Percentiles rank a stretch among this genome's conserved stretches.
These are phyloP conservation scores for Lepidochrysops patricia DNA, from an alignment of 2,888 invertebrate genomes.

Conservation along the genomic window DNA sequence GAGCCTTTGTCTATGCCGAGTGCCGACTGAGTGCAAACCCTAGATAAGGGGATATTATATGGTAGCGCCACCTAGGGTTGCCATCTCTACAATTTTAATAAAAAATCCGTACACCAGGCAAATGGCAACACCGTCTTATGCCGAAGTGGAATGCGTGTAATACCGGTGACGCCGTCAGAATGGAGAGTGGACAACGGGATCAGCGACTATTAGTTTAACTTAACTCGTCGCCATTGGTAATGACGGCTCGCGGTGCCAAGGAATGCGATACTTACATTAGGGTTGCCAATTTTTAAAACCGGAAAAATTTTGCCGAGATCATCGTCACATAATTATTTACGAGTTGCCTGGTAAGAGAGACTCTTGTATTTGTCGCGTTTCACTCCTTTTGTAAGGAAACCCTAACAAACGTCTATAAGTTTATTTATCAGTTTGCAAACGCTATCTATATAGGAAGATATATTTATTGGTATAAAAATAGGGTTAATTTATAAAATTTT, in stretches of 20 bases:
- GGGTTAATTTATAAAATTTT: no score
- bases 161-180: constrained; percentile 42
- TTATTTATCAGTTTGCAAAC: no score
- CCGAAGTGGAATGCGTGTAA: constrained; percentile 46
- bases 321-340: no score
- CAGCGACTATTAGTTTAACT: constrained; percentile 26
- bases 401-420: no score
- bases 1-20: neutral
- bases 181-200: constrained; percentile 55
- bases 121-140: neutral
- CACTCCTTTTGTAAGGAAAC: no score
- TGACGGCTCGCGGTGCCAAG: constrained; percentile 7
- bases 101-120: no score
- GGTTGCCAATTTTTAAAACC: neutral
- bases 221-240: constrained; percentile 14
- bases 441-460: no score
- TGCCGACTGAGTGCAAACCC: neutral
- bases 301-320: no score
- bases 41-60: neutral
- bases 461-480: no score
- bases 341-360: no score
- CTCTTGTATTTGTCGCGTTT: no score
- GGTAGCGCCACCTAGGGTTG: neutral
- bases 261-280: constrained; percentile 3
- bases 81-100: no score